A percentile compares a stretch with the other conserved stretches of the same genome.
Conservation (phyloP, 2,113 vertebrate genomes). For the Hippoglossus stenolepis region DNA sequence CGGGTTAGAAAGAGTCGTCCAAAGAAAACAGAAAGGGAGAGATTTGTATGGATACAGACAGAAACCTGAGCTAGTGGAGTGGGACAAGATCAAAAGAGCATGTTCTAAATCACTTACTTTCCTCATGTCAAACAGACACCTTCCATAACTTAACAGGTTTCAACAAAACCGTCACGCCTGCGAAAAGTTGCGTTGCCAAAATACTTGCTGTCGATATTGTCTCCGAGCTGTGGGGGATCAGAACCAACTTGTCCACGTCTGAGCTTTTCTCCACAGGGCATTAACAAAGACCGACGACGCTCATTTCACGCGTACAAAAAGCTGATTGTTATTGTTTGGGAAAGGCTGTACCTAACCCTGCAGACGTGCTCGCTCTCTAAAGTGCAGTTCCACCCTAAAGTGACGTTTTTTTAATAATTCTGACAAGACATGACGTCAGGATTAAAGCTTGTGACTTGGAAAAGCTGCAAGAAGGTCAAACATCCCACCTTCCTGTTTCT, state of each 20-base stretch:
- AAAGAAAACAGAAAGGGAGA: background rate
- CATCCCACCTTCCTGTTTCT: too few species aligned
- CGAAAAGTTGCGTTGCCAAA: slow-evolving; percentile 47
- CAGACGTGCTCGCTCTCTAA: background rate
- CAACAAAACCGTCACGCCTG: slow-evolving; percentile 54
- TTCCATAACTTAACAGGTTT: slow-evolving; percentile 49
- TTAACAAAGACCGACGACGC: slow-evolving; percentile 58
- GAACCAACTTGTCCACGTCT: slow-evolving; percentile 59
- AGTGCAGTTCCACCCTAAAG: slow-evolving; percentile 17
- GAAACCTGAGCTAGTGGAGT: slow-evolving; percentile 19
- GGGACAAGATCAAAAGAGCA: slow-evolving; percentile 41
- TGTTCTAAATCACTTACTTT: slow-evolving; percentile 21
- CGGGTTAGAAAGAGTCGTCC: background rate
- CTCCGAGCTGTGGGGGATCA: slow-evolving; percentile 55
- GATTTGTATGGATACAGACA: background rate
- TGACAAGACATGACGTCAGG: background rate
- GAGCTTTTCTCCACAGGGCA: slow-evolving; percentile 32
- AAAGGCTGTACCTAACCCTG: slow-evolving; percentile 1
- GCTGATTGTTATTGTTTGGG: slow-evolving; percentile 22
- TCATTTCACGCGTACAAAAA: slow-evolving; percentile 29
- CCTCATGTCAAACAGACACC: slow-evolving; percentile 40
- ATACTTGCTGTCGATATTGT: slow-evolving; percentile 49
- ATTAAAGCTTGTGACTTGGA: too few species aligned
- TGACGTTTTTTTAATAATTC: slow-evolving; percentile 11
- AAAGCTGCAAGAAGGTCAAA: too few species aligned